Evolutionary conservation across 1,140 invertebrate genomes (phyloP), one percentile per base, ranked within the genome.

Genomic region (Lanistes nyassanus): DNA sequence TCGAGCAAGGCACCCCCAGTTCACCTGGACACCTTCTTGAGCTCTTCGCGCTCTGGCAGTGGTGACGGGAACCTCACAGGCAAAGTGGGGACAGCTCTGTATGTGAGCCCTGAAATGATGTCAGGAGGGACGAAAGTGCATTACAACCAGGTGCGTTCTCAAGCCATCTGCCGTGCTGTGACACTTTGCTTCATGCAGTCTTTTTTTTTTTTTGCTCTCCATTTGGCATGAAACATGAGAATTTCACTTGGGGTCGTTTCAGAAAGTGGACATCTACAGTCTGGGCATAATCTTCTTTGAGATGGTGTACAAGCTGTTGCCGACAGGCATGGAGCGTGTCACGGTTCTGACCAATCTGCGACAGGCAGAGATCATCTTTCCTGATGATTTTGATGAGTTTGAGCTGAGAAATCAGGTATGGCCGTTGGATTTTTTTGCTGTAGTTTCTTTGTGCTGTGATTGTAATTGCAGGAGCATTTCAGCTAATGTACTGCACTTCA

Each of bases 101-200:
- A 99, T 89, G 94, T 96, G 72, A 96, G 96, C 1, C 97, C 97
- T 0, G 97, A 98, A 89, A 89, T 98, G 26, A 96, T 95, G 91
- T 93, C 89, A 76, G 89, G 83, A 21, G 78, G 72, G 13, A 76
- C 70, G 23, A 86, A 86, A 68, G 79, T 80, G 26, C 87, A 87
- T 60, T 90, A 90, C 65, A 83, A 84, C 77, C 86, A 87, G 83
- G 86, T 87, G 73, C 58, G 70, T 74, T 34, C 53, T 47, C 19
- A n/a, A 13, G 42, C 5, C 9, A 47, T 47, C 9, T 47, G 9
- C 9, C 42, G n/a, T n/a, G n/a, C 2, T 47, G 42, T 47, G 5
- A 47, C 42, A 47, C 42, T 47, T 47, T 47, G 42, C 42, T 47
- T 47, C 42, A 47, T 47, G 19, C 19, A 47, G 9, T 1, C 19